Evolutionary conservation across 1,140 invertebrate species (phyloP), one percentile per base, ranked within the genome.

Genomic region (Drosophila kurseongensis): DNA sequence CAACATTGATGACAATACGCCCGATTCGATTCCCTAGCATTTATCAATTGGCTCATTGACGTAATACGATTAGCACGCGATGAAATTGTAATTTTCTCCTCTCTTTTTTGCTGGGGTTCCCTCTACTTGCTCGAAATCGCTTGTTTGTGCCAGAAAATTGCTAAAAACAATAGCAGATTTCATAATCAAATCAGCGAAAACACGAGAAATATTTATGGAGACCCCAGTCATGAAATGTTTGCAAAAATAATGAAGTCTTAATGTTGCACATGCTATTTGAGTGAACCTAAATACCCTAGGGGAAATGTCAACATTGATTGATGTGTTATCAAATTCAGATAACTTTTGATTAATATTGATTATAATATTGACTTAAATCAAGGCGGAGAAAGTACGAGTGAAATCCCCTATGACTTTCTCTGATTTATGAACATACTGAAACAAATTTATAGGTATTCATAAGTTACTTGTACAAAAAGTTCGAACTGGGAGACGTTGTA

Each of bases 11-110:
- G 54, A 65, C 52, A 72, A 71, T 58, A 23, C 29, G 16, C 13
- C 9, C 35, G 18, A 35, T 35, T 12, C 32, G 12, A 40, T 41
- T 50, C 41, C 14, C 16, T 44, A 35, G 23, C 58, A 52, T 82
- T 78, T 66, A 86, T 86, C 75, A 82, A 88, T 79, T 75, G 72
- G 69, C 61, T 35, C 66, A 82, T 76, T 88, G 82, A 86, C 82
- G 82, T 69, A 81, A 86, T 57, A 47, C 62, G 66, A 86, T 82
- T 88, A 86, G 73, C 78, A 75, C 54, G 57, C 61, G 52, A 59
- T 68, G 73, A 57, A 85, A 85, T 78, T 80, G 61, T 44, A 56
- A 78, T 66, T 50, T 45, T 45, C 60, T 62, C 14, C 47, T 14
- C n/a, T 14, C 8, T 42, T 35, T n/a, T 51, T 67, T 59, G 38